Evolutionary conservation across 2,797 vertebrate species (phyloP).

Genomic region (Remorina albescens): DNA sequence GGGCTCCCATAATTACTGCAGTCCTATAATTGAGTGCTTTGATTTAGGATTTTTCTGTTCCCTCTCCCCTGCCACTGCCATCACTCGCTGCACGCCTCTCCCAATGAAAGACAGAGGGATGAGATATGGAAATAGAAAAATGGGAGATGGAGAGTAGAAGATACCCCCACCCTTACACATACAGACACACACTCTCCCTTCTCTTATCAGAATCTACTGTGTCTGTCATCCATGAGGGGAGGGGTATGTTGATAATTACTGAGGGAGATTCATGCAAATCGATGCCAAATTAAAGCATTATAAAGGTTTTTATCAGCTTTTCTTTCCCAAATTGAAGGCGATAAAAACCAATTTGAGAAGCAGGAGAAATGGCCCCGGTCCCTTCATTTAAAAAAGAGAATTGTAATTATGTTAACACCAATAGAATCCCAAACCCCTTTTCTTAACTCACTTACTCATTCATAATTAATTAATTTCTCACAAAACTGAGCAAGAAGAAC

Average conservation of each 20-base stretch:
- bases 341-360: conserved; percentile 84
- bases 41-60: conserved; percentile 85
- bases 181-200: conserved; percentile 31
- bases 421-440: conserved; percentile 79
- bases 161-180: conserved; percentile 62
- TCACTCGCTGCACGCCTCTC: conserved; percentile 76
- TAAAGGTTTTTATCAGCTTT: conserved; percentile 87
- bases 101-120: conserved; percentile 82
- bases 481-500: conserved; percentile 81
- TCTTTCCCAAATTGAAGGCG: conserved; percentile 86
- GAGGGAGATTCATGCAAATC: conserved; percentile 86
- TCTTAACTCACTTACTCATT: conserved; percentile 85
- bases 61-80: conserved; percentile 74
- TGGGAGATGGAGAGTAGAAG: conserved; percentile 77
- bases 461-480: conserved; percentile 89
- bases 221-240: conserved; percentile 76
- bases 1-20: conserved; percentile 85
- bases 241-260: conserved; percentile 83
- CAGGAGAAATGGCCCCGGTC: conserved; percentile 74
- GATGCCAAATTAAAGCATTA: conserved; percentile 87
- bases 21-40: conserved; percentile 87
- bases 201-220: conserved; percentile 83
- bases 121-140: conserved; percentile 87
- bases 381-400: conserved; percentile 79
- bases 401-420: conserved; percentile 87